Evolutionary conservation across 2,797 vertebrate species (phyloP), one percentile per base, ranked within the genome.

Genomic region (Pseudochaenichthys georgianus): DNA sequence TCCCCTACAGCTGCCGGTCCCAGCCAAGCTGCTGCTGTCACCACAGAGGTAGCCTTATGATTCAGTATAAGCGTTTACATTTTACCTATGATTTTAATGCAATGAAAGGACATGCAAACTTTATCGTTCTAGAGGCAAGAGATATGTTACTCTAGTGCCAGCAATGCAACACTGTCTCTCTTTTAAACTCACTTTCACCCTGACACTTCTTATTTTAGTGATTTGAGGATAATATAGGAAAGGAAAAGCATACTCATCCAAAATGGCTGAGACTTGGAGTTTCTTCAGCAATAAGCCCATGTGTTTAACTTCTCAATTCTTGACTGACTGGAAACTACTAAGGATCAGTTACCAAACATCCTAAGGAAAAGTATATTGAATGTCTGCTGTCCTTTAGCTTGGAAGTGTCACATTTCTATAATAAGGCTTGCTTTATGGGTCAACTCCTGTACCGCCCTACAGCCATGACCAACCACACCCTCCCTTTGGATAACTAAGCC

Each of bases 41-140:
- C 65, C 23, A 48, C 75, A 62, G 73, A 92, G 91, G 90, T 93
- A 86, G 5, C 43, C 10, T 34, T 17, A 2, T 54, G 19, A 19
- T 17, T 34, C 59, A 75, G 3, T 23, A n/a, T 23, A 11, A 63
- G 8, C 34, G 9, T 48, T 72, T 1, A 69, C 3, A 13, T 28
- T 34, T n/a, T 61, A 13, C 10, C 63, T 69, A 7, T 48, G 28
- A 72, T 77, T 84, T 83, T 54, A 69, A 76, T 78, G 17, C 9
- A 51, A 0, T 65, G 21, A 58, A 43, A 58, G 15, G 8, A 64
- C 34, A 74, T 50, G 65, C 47, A 71, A 52, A 76, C 17, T 52
- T 47, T 58, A 57, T 65, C 50, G 13, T 13, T 13, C 5, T 10
- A 21, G 8, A n/a, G 21, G 16, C 2, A 66, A 41, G 11, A 23